Evolutionary conservation across 2,888 invertebrate genomes (phyloP), one percentile per base, ranked within the genome.

Genomic region (Lithophane socia): DNA sequence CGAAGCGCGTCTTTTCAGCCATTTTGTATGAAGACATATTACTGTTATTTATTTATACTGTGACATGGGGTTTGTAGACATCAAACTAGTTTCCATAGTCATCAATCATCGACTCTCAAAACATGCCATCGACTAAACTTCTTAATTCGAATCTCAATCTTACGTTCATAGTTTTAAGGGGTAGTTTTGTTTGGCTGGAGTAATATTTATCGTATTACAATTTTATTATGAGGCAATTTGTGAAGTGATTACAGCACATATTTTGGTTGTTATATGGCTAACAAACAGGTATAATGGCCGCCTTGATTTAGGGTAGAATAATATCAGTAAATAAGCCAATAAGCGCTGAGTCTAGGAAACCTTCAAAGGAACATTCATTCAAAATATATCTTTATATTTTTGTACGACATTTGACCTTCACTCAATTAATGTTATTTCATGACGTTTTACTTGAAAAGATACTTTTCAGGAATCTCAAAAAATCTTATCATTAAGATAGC

Each of bases 41-140:
- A 37, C 37, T 37, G 4, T 37, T 76, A 86, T 77, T 81, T 73
- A 84, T 77, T 84, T 75, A 79, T 42, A 69, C 75, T 77, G 76
- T 80, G 65, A 86, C 61, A 80, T 58, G 65, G 42, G 65, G 63
- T 65, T 67, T 73, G n/a, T 13, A 63, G 63, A 65, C 80, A 84
- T 84, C 73, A 72, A 77, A 85, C 75, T 85, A 68, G 10, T 65
- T 75, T 63, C 65, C 73, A 60, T 56, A 21, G 68, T 77, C 83
- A 87, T 87, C 81, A 88, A 87, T 87, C 87, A 87, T 78, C n/a
- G 29, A 21, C 71, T 75, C 68, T 61, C 77, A 88, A 75, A 83
- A 87, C 84, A 82, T 52, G 70, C 67, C 13, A 18, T 54, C 65
- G 0, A 67, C 24, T n/a, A 44, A 69, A 71, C 42, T 71, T 37